Evolutionary conservation across 2,113 vertebrate species (phyloP).

Genomic region (Chloropsis cyanopogon): DNA sequence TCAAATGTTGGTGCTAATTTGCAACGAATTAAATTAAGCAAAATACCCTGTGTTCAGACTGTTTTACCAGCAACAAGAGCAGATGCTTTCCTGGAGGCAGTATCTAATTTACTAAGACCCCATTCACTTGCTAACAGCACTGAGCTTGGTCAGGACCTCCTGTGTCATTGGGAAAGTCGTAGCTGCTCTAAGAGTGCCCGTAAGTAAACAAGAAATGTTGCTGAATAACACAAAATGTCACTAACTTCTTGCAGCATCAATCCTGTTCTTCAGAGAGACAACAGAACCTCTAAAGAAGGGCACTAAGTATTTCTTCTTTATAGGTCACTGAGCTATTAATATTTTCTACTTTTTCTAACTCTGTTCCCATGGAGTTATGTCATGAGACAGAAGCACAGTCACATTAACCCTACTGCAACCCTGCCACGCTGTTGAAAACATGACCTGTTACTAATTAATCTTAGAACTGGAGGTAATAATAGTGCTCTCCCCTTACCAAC

Average conservation of each 20-base stretch:
- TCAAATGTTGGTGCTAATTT: background rate
- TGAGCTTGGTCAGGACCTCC: background rate
- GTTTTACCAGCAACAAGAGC: background rate
- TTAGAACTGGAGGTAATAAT: background rate
- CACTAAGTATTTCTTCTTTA: background rate
- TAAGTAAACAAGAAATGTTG: background rate
- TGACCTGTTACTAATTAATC: constrained; percentile 22
- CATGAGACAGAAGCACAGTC: background rate
- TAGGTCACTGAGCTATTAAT: background rate
- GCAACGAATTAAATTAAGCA: background rate
- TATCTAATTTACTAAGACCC: background rate
- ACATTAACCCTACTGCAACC: background rate
- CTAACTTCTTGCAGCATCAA: background rate
- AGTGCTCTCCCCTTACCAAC: background rate
- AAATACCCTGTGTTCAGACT: background rate
- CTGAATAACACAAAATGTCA: background rate
- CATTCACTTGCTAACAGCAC: background rate
- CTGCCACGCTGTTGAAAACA: background rate
- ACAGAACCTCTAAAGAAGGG: background rate
- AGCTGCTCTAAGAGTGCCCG: background rate
- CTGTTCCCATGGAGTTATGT: background rate
- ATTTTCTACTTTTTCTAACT: background rate
- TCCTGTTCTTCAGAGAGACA: background rate
- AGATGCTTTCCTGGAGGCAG: background rate
- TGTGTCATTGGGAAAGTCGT: background rate